Conservation (phyloP, 2,113 vertebrate species). For the Macrotus californicus region DNA sequence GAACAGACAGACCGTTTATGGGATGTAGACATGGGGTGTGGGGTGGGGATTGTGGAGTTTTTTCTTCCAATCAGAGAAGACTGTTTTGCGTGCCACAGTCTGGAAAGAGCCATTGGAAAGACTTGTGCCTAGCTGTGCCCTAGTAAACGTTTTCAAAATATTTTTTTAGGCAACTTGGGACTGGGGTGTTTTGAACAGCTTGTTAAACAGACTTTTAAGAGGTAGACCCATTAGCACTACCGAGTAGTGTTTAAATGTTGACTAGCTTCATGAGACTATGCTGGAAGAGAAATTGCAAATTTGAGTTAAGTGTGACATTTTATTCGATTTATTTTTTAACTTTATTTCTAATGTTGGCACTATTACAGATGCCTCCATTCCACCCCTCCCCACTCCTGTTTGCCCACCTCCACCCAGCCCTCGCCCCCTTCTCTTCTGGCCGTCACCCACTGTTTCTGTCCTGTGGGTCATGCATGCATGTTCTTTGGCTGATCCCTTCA, state of each 20-base stretch:
- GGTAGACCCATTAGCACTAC: slow-evolving; percentile 41
- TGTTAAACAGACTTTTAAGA: slow-evolving; percentile 55
- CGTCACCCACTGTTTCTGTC: no score
- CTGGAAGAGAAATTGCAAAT: slow-evolving; percentile 30
- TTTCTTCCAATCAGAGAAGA: neutral
- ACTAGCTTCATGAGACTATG: slow-evolving; percentile 17
- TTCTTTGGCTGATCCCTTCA: no score
- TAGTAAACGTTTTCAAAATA: slow-evolving; percentile 47
- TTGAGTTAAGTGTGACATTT: slow-evolving; percentile 34
- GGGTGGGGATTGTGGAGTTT: neutral
- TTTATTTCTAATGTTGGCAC: no score
- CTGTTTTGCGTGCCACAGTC: neutral
- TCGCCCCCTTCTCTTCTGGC: no score
- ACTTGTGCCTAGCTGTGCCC: neutral
- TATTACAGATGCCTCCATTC: no score
- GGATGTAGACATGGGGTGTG: neutral
- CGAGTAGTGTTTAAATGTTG: slow-evolving; percentile 40
- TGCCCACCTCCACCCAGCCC: no score
- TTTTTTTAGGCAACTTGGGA: slow-evolving; percentile 39
- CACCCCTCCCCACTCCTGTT: no score
- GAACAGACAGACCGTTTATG: neutral
- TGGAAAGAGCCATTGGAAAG: neutral
- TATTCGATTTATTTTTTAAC: neutral
- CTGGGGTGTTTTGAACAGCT: slow-evolving; percentile 40
- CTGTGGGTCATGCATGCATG: no score